Percentiles rank a stretch among this genome's conserved stretches.
Evolutionary conservation across 2,113 vertebrate genomes (phyloP).

Genomic region (Protobothrops flavoviridis): DNA sequence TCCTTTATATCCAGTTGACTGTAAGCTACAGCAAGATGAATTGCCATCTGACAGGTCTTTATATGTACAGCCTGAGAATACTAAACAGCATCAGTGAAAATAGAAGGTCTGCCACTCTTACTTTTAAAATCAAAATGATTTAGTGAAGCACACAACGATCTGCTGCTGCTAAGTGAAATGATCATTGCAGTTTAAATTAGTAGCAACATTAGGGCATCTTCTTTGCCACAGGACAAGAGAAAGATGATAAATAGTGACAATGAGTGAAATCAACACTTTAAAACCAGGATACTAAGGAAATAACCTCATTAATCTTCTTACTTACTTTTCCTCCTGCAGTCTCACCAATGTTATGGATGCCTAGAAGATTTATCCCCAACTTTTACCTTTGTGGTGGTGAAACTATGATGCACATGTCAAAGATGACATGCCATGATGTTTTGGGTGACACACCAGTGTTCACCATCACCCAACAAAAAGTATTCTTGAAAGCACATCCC

Average conservation of each 20-base stretch:
- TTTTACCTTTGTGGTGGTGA: not conserved
- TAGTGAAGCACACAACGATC: conserved; percentile 58
- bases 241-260: conserved; percentile 57
- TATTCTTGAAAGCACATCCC: not conserved
- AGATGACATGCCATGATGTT: not conserved
- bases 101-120: conserved; percentile 49
- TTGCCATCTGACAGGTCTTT: conserved; percentile 31
- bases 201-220: conserved; percentile 51
- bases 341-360: conserved; percentile 4
- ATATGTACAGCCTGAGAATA: conserved; percentile 11
- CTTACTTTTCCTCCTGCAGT: conserved; percentile 37
- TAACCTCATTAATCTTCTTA: conserved; percentile 57
- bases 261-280: conserved; percentile 40
- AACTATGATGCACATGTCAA: not conserved
- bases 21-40: not conserved
- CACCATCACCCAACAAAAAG: not conserved
- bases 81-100: conserved; percentile 36
- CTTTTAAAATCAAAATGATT: conserved; percentile 57
- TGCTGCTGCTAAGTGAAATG: conserved; percentile 47
- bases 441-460: not conserved
- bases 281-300: conserved; percentile 50
- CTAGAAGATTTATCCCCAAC: not conserved
- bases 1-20: not conserved
- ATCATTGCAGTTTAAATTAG: conserved; percentile 52
- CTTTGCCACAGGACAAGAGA: conserved; percentile 58